Evolutionary conservation across 2,888 invertebrate species (phyloP).

Genomic region (Stegana nigrithorax): DNA sequence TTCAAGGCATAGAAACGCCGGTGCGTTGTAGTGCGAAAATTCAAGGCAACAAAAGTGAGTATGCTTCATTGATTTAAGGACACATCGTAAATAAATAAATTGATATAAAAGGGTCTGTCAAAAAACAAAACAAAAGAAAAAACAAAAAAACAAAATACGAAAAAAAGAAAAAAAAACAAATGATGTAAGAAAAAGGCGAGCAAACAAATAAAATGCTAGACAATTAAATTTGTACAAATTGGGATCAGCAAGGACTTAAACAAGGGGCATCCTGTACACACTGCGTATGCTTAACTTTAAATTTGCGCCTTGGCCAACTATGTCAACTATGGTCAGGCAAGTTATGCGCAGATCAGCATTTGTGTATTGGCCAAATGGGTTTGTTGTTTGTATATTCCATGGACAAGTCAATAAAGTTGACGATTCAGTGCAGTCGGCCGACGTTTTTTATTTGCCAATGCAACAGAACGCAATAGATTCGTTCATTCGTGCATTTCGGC

Average conservation of each 20-base stretch:
- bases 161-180: constrained; percentile 34
- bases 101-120: constrained; percentile 39
- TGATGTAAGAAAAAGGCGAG: too few species aligned
- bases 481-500: constrained; percentile 54
- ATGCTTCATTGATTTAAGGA: constrained; percentile 59
- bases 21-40: too few species aligned
- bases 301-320: too few species aligned
- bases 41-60: constrained; percentile 24
- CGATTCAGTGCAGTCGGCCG: constrained; percentile 36
- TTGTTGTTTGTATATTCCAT: too few species aligned
- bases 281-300: too few species aligned
- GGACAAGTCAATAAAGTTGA: constrained; percentile 51
- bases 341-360: too few species aligned
- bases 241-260: too few species aligned
- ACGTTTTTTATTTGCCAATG: constrained; percentile 49
- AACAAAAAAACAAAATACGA: constrained; percentile 16
- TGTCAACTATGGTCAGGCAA: too few species aligned
- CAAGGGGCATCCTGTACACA: too few species aligned
- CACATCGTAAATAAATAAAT: constrained; percentile 55
- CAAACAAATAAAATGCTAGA: constrained; percentile 41
- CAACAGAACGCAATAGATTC: constrained; percentile 55
- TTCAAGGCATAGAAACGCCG: neutral
- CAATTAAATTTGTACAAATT: constrained; percentile 60
- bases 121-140: constrained; percentile 12
- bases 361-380: too few species aligned